phyloP scores from a whole-genome alignment of 2,113 vertebrate genomes.

The Sylvia atricapilla region DNA sequence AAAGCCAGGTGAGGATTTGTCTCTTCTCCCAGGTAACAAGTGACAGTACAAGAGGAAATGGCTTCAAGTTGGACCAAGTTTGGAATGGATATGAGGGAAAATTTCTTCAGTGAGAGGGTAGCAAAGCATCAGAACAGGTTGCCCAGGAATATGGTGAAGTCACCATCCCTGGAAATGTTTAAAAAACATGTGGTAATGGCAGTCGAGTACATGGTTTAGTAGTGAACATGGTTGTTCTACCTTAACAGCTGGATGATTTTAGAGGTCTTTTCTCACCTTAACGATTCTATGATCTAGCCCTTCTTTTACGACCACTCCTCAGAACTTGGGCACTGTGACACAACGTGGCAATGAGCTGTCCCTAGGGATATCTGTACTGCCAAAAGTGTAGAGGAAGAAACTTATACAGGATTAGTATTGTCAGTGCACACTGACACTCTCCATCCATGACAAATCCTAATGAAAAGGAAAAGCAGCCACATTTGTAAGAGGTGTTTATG shows the following conservation, averaged over 20 bases:
- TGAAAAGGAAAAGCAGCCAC: background rate
- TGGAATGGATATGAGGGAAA: background rate
- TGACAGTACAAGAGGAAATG: background rate
- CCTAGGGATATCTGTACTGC: background rate
- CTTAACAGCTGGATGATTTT: background rate
- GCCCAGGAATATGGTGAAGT: background rate
- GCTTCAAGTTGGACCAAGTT: background rate
- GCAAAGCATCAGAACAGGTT: background rate
- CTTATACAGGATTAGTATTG: background rate
- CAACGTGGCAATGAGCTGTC: background rate
- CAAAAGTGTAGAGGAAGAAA: background rate
- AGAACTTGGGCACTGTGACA: background rate
- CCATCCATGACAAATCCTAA: background rate
- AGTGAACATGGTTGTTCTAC: background rate
- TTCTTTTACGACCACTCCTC: background rate
- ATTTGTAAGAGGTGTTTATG: background rate
- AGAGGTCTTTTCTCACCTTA: background rate
- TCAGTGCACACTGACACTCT: rapidly evolving
- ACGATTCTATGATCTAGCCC: rapidly evolving
- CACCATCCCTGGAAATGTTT: background rate
- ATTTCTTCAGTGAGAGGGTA: background rate
- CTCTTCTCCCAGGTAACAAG: background rate
- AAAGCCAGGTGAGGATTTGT: background rate
- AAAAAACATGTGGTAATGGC: background rate
- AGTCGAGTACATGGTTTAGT: background rate